phyloP scores from a whole-genome alignment of 2,888 invertebrate genomes.

The Synergus japonicus region DNA sequence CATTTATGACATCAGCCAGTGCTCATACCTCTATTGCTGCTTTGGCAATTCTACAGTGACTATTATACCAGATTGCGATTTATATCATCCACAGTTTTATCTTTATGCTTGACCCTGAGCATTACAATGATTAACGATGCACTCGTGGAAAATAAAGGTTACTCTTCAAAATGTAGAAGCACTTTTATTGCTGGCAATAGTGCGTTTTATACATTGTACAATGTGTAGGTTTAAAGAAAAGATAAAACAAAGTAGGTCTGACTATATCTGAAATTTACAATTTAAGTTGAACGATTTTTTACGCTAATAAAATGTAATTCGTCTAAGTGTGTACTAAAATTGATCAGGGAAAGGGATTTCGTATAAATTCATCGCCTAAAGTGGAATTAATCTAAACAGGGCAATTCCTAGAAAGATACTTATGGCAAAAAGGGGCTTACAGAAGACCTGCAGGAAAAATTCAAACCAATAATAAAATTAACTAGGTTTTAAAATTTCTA shows the following conservation, averaged over 20 bases:
- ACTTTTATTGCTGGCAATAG: neutral
- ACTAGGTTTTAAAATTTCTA: too few species aligned
- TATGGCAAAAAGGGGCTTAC: too few species aligned
- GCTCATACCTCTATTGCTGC: neutral
- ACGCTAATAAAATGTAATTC: too few species aligned
- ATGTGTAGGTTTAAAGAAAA: neutral
- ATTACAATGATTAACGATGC: conserved; percentile 3
- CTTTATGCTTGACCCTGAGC: neutral
- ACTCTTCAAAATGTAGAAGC: neutral
- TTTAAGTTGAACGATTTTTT: neutral
- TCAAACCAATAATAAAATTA: too few species aligned
- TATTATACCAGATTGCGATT: conserved; percentile 1
- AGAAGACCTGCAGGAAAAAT: too few species aligned
- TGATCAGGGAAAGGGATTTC: too few species aligned
- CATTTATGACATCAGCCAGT: neutral
- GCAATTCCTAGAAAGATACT: too few species aligned
- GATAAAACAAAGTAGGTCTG: neutral
- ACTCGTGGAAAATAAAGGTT: neutral
- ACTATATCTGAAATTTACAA: neutral
- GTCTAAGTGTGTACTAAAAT: too few species aligned
- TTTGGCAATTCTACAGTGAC: neutral
- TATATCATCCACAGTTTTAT: conserved; percentile 7
- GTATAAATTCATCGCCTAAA: too few species aligned
- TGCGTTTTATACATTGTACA: neutral
- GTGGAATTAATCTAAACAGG: too few species aligned